These are phyloP conservation scores for Octopus sinensis DNA, from an alignment of 1,140 invertebrate species.

Conservation along the genomic window DNA sequence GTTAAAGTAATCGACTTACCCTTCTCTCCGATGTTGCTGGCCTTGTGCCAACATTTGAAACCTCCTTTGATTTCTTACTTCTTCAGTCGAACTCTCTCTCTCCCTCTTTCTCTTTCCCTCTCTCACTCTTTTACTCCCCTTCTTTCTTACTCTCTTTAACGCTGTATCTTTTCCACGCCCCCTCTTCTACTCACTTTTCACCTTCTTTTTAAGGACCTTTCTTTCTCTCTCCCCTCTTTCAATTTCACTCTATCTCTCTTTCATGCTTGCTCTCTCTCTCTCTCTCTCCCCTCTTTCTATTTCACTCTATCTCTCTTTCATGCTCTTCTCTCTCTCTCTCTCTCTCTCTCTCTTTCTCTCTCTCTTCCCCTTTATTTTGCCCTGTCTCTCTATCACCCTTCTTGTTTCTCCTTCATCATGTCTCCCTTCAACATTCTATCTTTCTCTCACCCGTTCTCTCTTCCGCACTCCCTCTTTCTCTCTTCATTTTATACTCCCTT, in stretches of 20 bases:
- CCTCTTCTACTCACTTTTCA: not conserved
- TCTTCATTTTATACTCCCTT: not conserved
- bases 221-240: not conserved
- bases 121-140: not conserved
- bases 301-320: not conserved
- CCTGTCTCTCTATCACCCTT: conserved; percentile 16
- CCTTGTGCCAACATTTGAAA: too few species aligned
- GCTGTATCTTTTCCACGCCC: not conserved
- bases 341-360: conserved; percentile 13
- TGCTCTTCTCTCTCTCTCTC: not conserved
- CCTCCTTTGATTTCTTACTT: not conserved
- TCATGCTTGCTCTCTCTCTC: not conserved
- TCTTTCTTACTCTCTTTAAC: not conserved
- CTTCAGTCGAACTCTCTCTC: not conserved
- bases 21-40: too few species aligned
- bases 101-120: not conserved
- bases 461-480: not conserved
- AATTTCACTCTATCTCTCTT: not conserved
- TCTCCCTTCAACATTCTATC: not conserved
- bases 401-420: conserved; percentile 8
- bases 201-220: not conserved
- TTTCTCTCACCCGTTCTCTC: conserved; percentile 1
- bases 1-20: too few species aligned
- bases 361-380: conserved; percentile 13
- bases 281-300: not conserved